Evolutionary conservation across 1,140 invertebrate species (phyloP).

Genomic region (Octopus sinensis): DNA sequence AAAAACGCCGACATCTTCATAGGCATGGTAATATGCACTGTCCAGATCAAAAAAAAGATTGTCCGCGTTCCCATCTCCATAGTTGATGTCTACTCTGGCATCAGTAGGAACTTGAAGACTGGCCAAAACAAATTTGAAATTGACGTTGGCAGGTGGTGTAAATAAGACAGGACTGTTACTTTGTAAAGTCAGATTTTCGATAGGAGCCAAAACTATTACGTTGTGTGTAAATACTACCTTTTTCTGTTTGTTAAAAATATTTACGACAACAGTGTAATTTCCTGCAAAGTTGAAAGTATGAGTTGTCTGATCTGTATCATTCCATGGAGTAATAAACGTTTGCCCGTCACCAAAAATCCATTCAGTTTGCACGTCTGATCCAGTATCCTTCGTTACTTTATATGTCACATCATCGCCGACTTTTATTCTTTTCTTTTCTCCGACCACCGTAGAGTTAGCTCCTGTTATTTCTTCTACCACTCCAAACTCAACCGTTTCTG

Average conservation of each 20-base stretch:
- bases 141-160: constrained; percentile 31
- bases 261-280: constrained; percentile 34
- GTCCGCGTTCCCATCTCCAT: constrained; percentile 29
- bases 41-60: constrained; percentile 21
- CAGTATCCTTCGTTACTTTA: constrained; percentile 26
- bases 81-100: constrained; percentile 30
- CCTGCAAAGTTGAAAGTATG: constrained; percentile 38
- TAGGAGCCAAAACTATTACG: constrained; percentile 33
- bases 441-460: background rate
- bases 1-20: constrained; percentile 30
- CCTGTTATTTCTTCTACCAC: constrained; percentile 31
- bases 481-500: constrained; percentile 27
- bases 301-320: constrained; percentile 15
- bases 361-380: constrained; percentile 38
- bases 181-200: constrained; percentile 31
- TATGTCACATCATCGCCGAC: constrained; percentile 22
- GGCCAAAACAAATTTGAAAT: constrained; percentile 28
- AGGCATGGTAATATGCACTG: constrained; percentile 23
- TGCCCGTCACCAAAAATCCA: constrained; percentile 36
- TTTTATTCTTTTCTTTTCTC: constrained; percentile 20
- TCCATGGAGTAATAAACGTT: constrained; percentile 11
- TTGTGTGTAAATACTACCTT: constrained; percentile 24
- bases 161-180: constrained; percentile 30
- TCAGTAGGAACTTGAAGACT: constrained; percentile 25
- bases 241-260: constrained; percentile 39